Conservation (phyloP, 2,888 invertebrate genomes). For the Fragum sueziense region DNA sequence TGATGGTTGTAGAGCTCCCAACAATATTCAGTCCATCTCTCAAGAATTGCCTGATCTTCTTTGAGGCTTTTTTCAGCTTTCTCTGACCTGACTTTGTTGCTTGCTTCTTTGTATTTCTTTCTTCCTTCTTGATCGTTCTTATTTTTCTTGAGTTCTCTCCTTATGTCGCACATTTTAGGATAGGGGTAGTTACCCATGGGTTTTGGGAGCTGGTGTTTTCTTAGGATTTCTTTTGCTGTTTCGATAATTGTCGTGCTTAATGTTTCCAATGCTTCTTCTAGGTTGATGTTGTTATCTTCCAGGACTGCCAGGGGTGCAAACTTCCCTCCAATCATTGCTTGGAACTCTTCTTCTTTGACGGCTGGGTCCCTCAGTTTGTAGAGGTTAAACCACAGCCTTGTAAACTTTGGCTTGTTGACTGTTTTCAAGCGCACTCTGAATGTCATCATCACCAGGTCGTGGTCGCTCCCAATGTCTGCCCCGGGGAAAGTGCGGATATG, state of each 20-base stretch:
- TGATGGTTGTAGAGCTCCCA: too few relatives aligned
- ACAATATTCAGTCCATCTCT: conserved; percentile 46
- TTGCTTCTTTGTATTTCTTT: conserved; percentile 8
- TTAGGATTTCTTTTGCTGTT: conserved; percentile 22
- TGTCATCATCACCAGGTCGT: conserved; percentile 26
- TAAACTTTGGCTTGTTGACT: conserved; percentile 16
- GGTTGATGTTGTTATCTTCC: neutral
- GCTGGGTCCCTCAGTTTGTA: conserved; percentile 29
- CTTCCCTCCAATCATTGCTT: conserved; percentile 16
- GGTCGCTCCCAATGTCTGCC: conserved; percentile 31
- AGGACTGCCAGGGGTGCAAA: neutral
- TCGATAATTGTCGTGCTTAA: conserved; percentile 7
- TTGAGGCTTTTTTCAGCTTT: conserved; percentile 29
- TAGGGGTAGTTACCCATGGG: conserved; percentile 15
- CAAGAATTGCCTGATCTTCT: conserved; percentile 30
- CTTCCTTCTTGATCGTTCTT: conserved; percentile 17
- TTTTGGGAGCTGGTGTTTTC: neutral
- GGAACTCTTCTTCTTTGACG: conserved; percentile 12
- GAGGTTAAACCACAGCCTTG: conserved; percentile 24
- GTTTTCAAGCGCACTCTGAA: conserved; percentile 30
- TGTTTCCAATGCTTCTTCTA: neutral
- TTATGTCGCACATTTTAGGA: conserved; percentile 20
- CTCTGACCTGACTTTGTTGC: conserved; percentile 22
- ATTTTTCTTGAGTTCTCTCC: conserved; percentile 17
- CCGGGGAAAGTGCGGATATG: conserved; percentile 32